Base-by-base conservation (phyloP, 2,113 vertebrate species). In the Anser cygnoides region DNA sequence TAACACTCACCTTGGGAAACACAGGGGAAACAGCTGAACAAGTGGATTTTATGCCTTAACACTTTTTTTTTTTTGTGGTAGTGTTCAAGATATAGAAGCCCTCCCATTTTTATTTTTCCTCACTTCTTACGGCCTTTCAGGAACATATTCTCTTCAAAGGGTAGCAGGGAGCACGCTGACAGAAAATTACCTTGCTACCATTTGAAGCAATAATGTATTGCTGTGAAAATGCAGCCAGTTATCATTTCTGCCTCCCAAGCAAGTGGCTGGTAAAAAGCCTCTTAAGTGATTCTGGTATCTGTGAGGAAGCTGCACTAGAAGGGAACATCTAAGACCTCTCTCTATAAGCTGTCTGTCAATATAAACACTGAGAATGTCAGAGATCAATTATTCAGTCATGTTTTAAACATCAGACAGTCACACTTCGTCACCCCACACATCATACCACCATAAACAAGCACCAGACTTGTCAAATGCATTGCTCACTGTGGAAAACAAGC, bases 361-460 rank as follows among this genome's bases (percentile, higher is more conserved):
- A 77, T 63, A 84, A 94, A 88, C 72, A 81, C 41, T 22, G 39
- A 57, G 57, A 91, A 86, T 63, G 68, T 89, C 82, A 96, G 66
- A 82, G 83, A 94, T 89, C 88, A 94, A 90, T 75, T 1, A 0
- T 61, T 87, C 66, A 68, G 68, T 75, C 79, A 63, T 65, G 68
- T 80, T 95, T 95, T 86, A 87, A 95, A 94, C 75, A 93, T 88
- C 81, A 85, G 90, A 65, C 49, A 87, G 75, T n/a, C 74, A 83
- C 61, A 75, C 52, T 41, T 94, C 87, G 77, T 89, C 79, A 92
- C 63, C 75, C 74, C 0, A 0, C 46, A 79, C 28, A 59, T 82
- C 28, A 5, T n/a, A 84, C 33, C 78, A 63, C 54, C 55, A 29
- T 29, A 80, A 94, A 93, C 37, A 96, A 89, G 67, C 39, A 72